Base-by-base conservation (phyloP, 2,113 vertebrate species). In the Coptodon bakossiorum region DNA sequence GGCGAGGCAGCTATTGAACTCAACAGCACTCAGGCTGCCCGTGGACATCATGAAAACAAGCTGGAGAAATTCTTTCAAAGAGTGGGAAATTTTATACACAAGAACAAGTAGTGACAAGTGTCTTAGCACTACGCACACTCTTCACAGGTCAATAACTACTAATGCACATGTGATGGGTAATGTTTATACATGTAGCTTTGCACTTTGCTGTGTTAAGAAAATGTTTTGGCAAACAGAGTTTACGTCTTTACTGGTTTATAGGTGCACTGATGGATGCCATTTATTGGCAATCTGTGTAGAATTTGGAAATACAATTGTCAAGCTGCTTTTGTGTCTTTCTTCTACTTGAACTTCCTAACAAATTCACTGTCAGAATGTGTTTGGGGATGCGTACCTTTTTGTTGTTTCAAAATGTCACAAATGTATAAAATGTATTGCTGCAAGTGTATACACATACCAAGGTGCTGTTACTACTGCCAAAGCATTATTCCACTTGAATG, bases 31-130 rank as follows among this genome's bases (percentile, higher is more conserved):
- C 96, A 96, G 22, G 92, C 91, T 48, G 84, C 96, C 0, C 38
- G 96, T 43, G 94, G 96, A 4, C 96, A 96, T 87, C 97, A 97
- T 93, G 98, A 98, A 94, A 98, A 98, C 86, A 98, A 97, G 86
- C 93, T 99, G 84, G 97, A 96, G 84, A 97, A 96, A 80, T 97
- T 99, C 92, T 96, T 99, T 96, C 98, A 98, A 9, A 97, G 97
- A 88, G 17, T 96, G 52, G 98, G 98, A 36, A 97, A 96, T 82
- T 95, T 99, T 9, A 95, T 98, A 68, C 90, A 97, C 88, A 99
- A 98, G 96, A 97, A 91, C 91, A 98, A 99, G 83, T 97, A 95
- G 73, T 12, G 50, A 81, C n/a, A 11, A 5, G 11, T 71, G 31
- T 6, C 10, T 19, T 19, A 14, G 7, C 66, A 52, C 4, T 7